These are phyloP conservation scores for Pangasius djambal DNA, from an alignment of 2,797 vertebrate genomes.

Conservation along the genomic window DNA sequence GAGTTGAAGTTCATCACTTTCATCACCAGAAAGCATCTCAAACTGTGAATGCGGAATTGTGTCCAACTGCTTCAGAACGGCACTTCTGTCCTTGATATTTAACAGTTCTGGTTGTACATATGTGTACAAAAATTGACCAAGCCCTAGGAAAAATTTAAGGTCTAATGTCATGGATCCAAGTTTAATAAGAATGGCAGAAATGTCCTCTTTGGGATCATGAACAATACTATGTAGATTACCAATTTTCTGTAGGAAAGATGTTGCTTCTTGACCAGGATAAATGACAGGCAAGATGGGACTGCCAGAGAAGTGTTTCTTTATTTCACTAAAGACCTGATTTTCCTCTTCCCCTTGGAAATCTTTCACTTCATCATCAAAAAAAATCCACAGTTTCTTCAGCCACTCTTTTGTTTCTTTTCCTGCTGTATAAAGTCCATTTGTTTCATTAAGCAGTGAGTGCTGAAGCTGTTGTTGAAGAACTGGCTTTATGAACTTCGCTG, in stretches of 20 bases:
- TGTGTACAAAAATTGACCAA: accelerated
- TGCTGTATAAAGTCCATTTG: constrained; percentile 58
- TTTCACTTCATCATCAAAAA: constrained; percentile 54
- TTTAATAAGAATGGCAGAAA: constrained; percentile 66
- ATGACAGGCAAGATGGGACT: constrained; percentile 70
- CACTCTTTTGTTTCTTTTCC: constrained; percentile 45
- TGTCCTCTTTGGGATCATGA: accelerated
- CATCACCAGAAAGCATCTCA: constrained; percentile 50
- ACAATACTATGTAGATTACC: constrained; percentile 63
- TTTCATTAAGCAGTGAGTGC: constrained; percentile 56
- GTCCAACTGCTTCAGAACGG: constrained; percentile 66
- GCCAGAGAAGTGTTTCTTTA: constrained; percentile 65
- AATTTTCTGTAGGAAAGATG: constrained; percentile 62
- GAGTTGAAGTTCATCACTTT: constrained; percentile 58
- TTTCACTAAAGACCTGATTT: constrained; percentile 40
- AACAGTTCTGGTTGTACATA: constrained; percentile 58
- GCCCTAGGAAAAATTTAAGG: background rate
- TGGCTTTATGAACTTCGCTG: constrained; percentile 59
- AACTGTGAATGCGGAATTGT: constrained; percentile 61
- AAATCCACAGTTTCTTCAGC: constrained; percentile 68
- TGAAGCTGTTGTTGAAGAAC: constrained; percentile 56
- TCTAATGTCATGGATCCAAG: constrained; percentile 71
- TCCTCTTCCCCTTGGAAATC: too few relatives aligned
- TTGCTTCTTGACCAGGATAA: constrained; percentile 62
- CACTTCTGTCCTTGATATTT: constrained; percentile 54